These are phyloP conservation scores for Brachyhypopomus gauderio DNA, from an alignment of 2,113 vertebrate species.

Conservation along the genomic window DNA sequence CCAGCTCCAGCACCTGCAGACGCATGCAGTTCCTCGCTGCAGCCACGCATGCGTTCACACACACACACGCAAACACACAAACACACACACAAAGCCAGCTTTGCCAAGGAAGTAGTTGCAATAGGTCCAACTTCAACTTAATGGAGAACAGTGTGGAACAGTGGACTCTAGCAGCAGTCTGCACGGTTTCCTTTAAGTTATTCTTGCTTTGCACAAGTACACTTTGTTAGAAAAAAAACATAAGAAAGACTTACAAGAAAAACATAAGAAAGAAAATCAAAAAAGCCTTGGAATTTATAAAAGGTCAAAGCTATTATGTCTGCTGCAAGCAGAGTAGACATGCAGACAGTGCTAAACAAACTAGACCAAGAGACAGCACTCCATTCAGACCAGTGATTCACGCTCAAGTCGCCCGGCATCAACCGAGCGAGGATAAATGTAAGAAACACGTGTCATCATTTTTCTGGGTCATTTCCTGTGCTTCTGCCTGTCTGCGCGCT, in stretches of 20 bases:
- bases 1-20: conserved; percentile 94
- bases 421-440: neutral
- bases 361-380: neutral
- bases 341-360: neutral
- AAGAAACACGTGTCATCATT: neutral
- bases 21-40: conserved; percentile 97
- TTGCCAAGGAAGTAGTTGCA: no score
- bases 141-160: neutral
- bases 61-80: conserved; percentile 26
- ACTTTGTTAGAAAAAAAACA: neutral
- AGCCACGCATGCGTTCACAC: conserved; percentile 11
- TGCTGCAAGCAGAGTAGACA: neutral
- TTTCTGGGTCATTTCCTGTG: conserved; percentile 10
- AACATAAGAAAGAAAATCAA: neutral
- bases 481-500: neutral
- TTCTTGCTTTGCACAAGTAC: neutral
- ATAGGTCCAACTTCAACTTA: neutral
- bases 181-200: neutral
- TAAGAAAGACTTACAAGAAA: neutral
- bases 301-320: conserved; percentile 38
- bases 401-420: neutral
- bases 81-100: neutral
- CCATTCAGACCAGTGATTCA: conserved; percentile 14
- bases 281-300: conserved; percentile 5
- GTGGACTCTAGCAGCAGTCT: neutral